Evolutionary conservation across 2,797 vertebrate genomes (phyloP).

Genomic region (Fratercula arctica): DNA sequence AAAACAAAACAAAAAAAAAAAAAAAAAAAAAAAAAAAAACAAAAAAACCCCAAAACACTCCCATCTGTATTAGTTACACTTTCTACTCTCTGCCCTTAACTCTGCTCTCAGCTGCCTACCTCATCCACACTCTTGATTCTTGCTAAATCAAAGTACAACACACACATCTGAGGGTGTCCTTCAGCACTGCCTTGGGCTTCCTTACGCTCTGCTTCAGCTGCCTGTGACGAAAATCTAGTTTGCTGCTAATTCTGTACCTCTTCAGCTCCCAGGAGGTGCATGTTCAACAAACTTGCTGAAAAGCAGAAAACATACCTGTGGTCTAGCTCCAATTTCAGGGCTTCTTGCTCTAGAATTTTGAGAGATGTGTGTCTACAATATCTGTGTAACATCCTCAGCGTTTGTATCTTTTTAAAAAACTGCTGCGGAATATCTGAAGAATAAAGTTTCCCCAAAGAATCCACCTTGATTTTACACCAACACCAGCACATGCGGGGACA

Average conservation of each 20-base stretch:
- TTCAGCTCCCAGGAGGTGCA: neutral
- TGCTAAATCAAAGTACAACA: neutral
- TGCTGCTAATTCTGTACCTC: neutral
- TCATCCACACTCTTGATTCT: neutral
- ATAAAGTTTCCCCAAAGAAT: neutral
- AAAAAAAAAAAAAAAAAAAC: neutral
- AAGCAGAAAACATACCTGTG: neutral
- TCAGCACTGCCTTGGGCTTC: neutral
- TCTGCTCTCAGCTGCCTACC: neutral
- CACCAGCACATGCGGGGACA: fast-evolving
- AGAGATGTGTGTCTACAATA: neutral
- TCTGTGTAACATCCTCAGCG: neutral
- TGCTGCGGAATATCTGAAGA: neutral
- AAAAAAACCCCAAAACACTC: neutral
- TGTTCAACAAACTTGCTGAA: neutral
- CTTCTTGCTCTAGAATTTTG: neutral
- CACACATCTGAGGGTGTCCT: neutral
- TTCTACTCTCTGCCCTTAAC: neutral
- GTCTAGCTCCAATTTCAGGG: neutral
- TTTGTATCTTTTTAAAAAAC: neutral
- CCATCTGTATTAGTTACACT: neutral
- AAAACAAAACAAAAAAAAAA: neutral
- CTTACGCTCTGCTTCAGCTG: neutral
- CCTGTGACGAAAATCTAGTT: neutral
- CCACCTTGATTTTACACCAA: neutral